Evolutionary conservation across 2,113 vertebrate genomes (phyloP).

Genomic region (Pelodiscus sinensis): DNA sequence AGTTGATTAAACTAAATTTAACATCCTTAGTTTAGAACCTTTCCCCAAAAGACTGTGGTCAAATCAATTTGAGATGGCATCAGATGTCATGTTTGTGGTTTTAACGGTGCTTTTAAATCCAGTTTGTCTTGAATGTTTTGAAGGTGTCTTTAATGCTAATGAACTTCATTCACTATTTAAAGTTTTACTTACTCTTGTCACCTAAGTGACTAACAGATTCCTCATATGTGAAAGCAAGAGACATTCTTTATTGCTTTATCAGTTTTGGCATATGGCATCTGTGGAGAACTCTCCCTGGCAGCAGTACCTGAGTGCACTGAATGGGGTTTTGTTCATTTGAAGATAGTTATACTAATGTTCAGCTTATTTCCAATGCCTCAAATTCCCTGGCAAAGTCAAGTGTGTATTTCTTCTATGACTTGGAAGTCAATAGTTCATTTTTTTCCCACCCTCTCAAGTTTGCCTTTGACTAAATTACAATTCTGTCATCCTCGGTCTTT

Average conservation of each 20-base stretch:
- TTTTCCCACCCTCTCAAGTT: neutral
- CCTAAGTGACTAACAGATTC: neutral
- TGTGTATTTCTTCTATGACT: neutral
- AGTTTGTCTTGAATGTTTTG: neutral
- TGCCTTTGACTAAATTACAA: neutral
- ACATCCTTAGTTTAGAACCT: neutral
- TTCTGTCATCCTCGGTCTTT: neutral
- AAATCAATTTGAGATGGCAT: neutral
- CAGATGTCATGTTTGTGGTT: neutral
- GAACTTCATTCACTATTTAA: neutral
- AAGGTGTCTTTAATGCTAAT: neutral
- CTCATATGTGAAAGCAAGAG: neutral
- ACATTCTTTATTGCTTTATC: slow-evolving; percentile 32
- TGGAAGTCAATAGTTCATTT: neutral
- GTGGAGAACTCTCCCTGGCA: neutral
- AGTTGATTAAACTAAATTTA: no score
- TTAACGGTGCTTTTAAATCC: neutral
- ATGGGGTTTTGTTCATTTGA: slow-evolving; percentile 4
- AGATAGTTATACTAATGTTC: neutral
- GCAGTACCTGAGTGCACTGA: neutral
- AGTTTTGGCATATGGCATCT: neutral
- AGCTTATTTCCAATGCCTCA: neutral
- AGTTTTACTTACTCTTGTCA: neutral
- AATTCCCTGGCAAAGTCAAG: neutral
- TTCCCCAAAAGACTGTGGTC: neutral